Evolutionary conservation across 2,888 invertebrate species (phyloP), one percentile per base, ranked within the genome.

Genomic region (Ophion ventricosus): DNA sequence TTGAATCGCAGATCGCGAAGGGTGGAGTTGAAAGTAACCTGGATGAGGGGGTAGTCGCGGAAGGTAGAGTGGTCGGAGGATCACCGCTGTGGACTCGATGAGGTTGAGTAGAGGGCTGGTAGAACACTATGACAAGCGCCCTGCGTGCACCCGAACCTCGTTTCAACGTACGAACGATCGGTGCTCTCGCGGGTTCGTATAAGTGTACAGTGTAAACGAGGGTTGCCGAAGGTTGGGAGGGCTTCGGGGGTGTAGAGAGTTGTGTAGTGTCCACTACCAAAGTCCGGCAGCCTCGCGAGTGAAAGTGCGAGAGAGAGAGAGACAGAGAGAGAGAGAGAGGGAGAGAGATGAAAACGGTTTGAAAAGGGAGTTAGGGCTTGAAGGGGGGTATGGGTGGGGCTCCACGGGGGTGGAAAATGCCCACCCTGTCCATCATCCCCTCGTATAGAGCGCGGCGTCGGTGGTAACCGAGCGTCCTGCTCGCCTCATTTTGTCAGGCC

Each of bases 401-500:
- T 63, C 80, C 78, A 83, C 73, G 87, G 84, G 87, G 89, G 87
- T 86, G 88, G 87, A 88, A 88, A 89, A 90, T 90, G 87, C 88
- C 89, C 85, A 89, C 88, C 88, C 89, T 88, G 89, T 89, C 88
- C 91, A 89, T 91, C 89, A 91, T 90, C 88, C 90, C 87, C 88
- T 88, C 88, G 84, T 87, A 88, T 63, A 82, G 82, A 67, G 72
- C 78, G 73, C 81, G 85, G 88, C 88, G 84, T 89, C 86, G 85
- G 85, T 87, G 88, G 87, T 88, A 89, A 88, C 87, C 86, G 85
- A 87, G 87, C 86, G 87, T 86, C 86, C 85, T 80, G 86, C 85
- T 86, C 79, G 82, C 85, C 84, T 87, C 86, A 85, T 86, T 87
- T 84, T 87, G 86, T 87, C 87, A 85, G 80, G 83, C 86, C 80